phyloP scores from a whole-genome alignment of 2,888 invertebrate genomes.

The Oxycera nigricornis region DNA sequence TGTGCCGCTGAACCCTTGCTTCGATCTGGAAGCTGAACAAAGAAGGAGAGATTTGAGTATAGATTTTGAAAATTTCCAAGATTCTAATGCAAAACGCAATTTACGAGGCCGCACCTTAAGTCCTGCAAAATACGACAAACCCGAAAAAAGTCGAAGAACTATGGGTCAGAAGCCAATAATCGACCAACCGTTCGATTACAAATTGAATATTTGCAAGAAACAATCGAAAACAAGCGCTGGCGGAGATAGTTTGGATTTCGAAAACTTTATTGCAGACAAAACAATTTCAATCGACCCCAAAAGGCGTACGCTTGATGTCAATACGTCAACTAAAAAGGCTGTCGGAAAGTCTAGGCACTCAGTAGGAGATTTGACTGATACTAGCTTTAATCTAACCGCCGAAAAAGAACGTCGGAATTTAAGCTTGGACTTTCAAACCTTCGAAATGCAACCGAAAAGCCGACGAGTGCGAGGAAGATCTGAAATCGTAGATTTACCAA shows the following conservation, averaged over 20 bases:
- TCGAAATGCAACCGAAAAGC: not conserved
- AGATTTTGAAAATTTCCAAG: slow-evolving; percentile 16
- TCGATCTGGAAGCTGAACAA: not conserved
- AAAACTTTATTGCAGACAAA: not conserved
- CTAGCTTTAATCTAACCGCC: not conserved
- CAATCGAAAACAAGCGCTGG: not conserved
- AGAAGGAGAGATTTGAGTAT: slow-evolving; percentile 15
- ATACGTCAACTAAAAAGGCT: not conserved
- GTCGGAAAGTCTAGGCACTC: not conserved
- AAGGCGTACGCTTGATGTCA: not conserved
- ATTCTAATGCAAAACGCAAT: not conserved
- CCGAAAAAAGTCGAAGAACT: not conserved
- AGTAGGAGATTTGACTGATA: not conserved
- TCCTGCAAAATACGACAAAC: not conserved
- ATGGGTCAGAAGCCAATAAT: not conserved
- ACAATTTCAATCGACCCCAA: not conserved
- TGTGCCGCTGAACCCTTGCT: not conserved
- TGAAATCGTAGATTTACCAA: not conserved
- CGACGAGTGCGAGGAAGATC: not conserved
- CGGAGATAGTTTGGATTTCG: not conserved
- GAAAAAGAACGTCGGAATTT: not conserved
- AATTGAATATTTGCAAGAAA: not conserved
- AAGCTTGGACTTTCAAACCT: slow-evolving; percentile 10
- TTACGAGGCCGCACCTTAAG: slow-evolving; percentile 6
- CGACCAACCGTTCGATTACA: not conserved